Percentiles rank a stretch among this genome's conserved stretches.
phyloP scores from a whole-genome alignment of 2,888 invertebrate genomes.

The Agriopis aurantiaria region DNA sequence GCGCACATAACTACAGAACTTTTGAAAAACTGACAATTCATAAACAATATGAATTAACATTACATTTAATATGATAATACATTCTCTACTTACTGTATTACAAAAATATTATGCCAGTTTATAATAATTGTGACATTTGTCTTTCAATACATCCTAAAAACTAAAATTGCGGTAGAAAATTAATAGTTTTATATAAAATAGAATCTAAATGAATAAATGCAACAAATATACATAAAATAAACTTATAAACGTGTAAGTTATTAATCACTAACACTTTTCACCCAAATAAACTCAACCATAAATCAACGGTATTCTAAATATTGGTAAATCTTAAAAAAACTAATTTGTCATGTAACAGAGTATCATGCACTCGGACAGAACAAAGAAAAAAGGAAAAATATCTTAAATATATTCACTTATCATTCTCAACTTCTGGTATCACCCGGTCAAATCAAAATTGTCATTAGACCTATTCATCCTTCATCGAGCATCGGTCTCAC shows the following conservation, averaged over 20 bases:
- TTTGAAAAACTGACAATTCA: neutral
- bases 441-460: constrained; percentile 1
- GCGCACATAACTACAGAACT: constrained; percentile 12
- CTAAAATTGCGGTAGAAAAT: constrained; percentile 64
- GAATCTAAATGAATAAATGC: constrained; percentile 75
- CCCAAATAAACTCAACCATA: constrained; percentile 54
- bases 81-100: constrained; percentile 12
- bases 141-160: constrained; percentile 54
- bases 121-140: constrained; percentile 50
- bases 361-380: constrained; percentile 37
- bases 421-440: constrained; percentile 22
- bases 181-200: constrained; percentile 44
- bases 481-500: constrained; percentile 5
- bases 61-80: neutral
- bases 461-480: constrained; percentile 2
- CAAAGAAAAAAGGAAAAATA: neutral
- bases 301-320: constrained; percentile 47
- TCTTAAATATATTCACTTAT: constrained; percentile 3
- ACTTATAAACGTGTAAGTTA: constrained; percentile 49
- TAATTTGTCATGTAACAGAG: constrained; percentile 35
- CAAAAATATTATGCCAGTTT: constrained; percentile 51
- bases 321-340: constrained; percentile 39
- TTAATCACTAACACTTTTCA: constrained; percentile 54
- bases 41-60: constrained; percentile 1
- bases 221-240: constrained; percentile 76